These are phyloP conservation scores for Semnornis frantzii DNA, from an alignment of 2,113 vertebrate species.

Conservation along the genomic window DNA sequence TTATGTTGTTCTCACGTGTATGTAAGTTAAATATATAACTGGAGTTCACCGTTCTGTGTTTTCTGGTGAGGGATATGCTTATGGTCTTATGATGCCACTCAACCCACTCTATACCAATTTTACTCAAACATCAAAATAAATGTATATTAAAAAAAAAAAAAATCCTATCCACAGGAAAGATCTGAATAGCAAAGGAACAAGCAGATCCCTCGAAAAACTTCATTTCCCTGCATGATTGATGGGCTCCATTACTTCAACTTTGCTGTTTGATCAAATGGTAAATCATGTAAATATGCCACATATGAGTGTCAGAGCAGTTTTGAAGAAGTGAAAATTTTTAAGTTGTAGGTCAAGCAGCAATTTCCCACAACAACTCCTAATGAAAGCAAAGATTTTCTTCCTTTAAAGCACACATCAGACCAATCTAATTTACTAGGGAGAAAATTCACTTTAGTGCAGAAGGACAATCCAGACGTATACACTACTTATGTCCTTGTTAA, in stretches of 20 bases:
- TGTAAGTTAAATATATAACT: conserved; percentile 23
- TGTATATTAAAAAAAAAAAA: conserved; percentile 7
- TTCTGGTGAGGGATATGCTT: conserved; percentile 1
- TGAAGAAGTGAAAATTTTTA: conserved; percentile 16
- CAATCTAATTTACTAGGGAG: conserved; percentile 65
- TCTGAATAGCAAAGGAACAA: neutral
- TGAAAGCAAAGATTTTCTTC: conserved; percentile 53
- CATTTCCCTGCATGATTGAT: neutral
- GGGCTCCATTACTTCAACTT: neutral
- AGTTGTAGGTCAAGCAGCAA: conserved; percentile 48
- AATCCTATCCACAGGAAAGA: neutral
- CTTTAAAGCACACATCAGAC: conserved; percentile 59
- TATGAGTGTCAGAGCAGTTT: neutral
- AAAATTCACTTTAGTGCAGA: conserved; percentile 65
- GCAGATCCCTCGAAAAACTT: neutral
- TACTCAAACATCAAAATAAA: conserved; percentile 48
- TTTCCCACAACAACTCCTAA: conserved; percentile 47
- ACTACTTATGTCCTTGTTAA: conserved; percentile 62
- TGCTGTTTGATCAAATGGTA: conserved; percentile 2
- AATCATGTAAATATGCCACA: neutral
- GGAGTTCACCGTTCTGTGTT: neutral
- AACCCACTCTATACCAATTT: conserved; percentile 48
- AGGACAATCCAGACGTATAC: conserved; percentile 47
- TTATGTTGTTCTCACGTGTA: conserved; percentile 7
- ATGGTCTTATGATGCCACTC: conserved; percentile 48